Evolutionary conservation across 2,888 invertebrate species (phyloP), one percentile per base, ranked within the genome.

Genomic region (Lasioglossum marginatum): DNA sequence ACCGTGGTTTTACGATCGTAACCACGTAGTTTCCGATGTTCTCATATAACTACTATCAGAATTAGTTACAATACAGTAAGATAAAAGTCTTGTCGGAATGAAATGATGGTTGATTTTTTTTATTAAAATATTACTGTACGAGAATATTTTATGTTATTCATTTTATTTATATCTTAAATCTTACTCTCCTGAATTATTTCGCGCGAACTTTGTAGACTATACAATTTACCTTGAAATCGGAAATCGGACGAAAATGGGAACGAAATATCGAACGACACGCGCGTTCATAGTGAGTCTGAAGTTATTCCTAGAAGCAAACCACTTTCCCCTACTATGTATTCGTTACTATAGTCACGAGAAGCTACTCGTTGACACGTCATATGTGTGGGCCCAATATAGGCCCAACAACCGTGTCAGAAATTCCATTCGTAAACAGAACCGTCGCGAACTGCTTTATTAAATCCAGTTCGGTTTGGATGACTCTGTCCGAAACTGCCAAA

Each of bases 401-500:
- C 57, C 60, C 75, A 43, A 27, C 27, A 37, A 27, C 66, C 48
- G 16, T 48, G 34, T 45, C 27, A 48, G 77, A 34, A 16, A 43
- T 48, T 77, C 8, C 45, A 48, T 27, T 34, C 27, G 52, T 52
- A 45, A 43, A 66, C 68, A 52, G 45, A 37, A 70, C 16, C 10
- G 52, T 10, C 77, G 23, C 23, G 2, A n/a, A n/a, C 27, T 48
- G 16, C 37, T 70, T 34, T 5, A 68, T 68, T 68, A 52, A 16
- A 77, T 68, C 34, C 68, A 40, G 34, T 77, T 77, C 52, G 14
- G 66, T 77, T 66, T 27, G 70, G 70, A 77, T 52, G 40, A 52
- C 37, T 27, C 68, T 45, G 48, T 68, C 12, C 6, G 52, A 70
- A 77, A 70, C 77, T 34, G 27, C 77, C 48, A 34, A 52, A 40